Evolutionary conservation across 2,888 invertebrate species (phyloP).

Genomic region (Drosophila ochracea): DNA sequence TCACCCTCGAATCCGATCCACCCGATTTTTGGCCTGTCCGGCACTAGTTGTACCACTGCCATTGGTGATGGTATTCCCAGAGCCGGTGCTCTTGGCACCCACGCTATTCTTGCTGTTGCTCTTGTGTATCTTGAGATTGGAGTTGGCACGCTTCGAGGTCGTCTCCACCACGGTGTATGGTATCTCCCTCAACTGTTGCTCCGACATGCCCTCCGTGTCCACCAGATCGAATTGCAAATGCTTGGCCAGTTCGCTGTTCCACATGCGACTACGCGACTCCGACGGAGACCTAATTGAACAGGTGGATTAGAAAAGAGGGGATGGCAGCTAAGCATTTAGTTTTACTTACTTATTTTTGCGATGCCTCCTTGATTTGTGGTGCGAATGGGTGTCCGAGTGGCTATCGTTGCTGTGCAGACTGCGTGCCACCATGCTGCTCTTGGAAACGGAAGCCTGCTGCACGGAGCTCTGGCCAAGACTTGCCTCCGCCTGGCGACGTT

Average conservation of each 20-base stretch:
- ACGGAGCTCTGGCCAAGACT: conserved; percentile 86
- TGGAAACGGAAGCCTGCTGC: conserved; percentile 90
- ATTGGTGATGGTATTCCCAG: conserved; percentile 82
- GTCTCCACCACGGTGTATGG: conserved; percentile 95
- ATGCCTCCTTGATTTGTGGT: conserved; percentile 85
- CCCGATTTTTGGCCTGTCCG: conserved; percentile 84
- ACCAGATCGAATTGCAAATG: conserved; percentile 95
- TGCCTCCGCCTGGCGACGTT: conserved; percentile 89
- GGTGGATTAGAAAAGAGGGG: background rate
- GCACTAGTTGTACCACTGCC: conserved; percentile 77
- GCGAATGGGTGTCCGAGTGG: conserved; percentile 87
- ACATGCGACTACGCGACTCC: conserved; percentile 89
- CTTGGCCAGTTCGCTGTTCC: conserved; percentile 92
- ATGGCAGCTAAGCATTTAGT: background rate
- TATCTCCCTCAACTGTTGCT: conserved; percentile 93
- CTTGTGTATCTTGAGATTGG: conserved; percentile 85
- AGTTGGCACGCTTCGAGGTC: conserved; percentile 83
- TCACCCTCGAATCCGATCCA: conserved; percentile 85
- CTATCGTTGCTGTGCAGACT: conserved; percentile 85
- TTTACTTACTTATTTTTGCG: conserved; percentile 87
- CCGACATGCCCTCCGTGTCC: conserved; percentile 95
- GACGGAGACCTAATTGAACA: conserved; percentile 87
- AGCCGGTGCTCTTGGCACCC: conserved; percentile 82
- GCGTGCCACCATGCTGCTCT: conserved; percentile 86
- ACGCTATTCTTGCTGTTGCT: conserved; percentile 84